phyloP scores from a whole-genome alignment of 1,140 invertebrate genomes.

The Battus philenor region DNA sequence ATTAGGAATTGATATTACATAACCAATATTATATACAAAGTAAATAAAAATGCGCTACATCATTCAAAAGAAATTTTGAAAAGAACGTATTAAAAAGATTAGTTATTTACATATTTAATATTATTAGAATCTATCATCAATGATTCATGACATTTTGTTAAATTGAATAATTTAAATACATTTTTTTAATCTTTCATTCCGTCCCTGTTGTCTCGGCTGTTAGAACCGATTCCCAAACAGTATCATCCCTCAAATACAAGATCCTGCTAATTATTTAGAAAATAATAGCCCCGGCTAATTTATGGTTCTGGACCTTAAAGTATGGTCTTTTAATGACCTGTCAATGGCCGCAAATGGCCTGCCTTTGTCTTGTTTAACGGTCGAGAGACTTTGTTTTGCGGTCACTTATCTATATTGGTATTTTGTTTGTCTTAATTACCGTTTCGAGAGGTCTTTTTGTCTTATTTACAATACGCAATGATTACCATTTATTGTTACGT shows the following conservation, averaged over 20 bases:
- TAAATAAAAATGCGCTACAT: too few species aligned
- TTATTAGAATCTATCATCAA: too few species aligned
- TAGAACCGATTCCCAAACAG: conserved; percentile 27
- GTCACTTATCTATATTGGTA: conserved; percentile 21
- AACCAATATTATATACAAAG: too few species aligned
- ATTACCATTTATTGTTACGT: too few species aligned
- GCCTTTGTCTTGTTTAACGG: conserved; percentile 21
- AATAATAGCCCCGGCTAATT: conserved; percentile 48
- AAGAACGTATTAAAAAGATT: too few species aligned
- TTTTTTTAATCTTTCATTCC: conserved; percentile 19
- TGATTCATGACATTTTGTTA: too few species aligned
- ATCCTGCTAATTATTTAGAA: conserved; percentile 48
- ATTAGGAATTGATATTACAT: too few species aligned
- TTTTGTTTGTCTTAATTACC: background rate
- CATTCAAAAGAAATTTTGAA: too few species aligned
- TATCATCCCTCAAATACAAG: conserved; percentile 34
- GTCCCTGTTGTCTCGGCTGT: conserved; percentile 23
- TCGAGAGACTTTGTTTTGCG: conserved; percentile 17
- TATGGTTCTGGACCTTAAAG: conserved; percentile 37
- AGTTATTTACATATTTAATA: too few species aligned
- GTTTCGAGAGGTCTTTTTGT: background rate
- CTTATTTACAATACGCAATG: background rate
- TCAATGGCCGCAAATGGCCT: conserved; percentile 39
- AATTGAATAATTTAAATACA: too few species aligned
- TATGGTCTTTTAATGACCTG: conserved; percentile 56